Evolutionary conservation across 1,140 invertebrate genomes (phyloP).

Genomic region (Yoshiicerus persimilis): DNA sequence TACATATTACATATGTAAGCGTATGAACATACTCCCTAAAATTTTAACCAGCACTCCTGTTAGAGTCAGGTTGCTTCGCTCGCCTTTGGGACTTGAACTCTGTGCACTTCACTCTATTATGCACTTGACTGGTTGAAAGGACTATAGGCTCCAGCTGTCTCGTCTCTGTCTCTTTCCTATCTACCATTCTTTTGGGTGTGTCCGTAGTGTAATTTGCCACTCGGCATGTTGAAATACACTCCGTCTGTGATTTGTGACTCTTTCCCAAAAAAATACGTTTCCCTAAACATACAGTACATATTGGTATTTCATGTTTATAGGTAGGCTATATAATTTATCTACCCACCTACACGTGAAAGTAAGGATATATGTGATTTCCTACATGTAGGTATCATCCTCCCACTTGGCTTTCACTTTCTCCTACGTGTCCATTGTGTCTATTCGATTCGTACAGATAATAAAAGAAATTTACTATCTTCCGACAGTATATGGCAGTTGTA

Average conservation of each 20-base stretch:
- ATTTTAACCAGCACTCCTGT: background rate
- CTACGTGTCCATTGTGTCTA: background rate
- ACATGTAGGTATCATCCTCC: background rate
- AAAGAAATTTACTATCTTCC: constrained; percentile 17
- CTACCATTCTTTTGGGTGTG: constrained; percentile 12
- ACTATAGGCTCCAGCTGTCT: constrained; percentile 18
- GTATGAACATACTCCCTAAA: background rate
- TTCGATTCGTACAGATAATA: constrained; percentile 9
- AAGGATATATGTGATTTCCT: background rate
- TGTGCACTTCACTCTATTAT: constrained; percentile 22
- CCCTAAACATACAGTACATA: background rate
- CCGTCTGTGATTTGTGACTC: constrained; percentile 18
- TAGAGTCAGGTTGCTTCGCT: background rate
- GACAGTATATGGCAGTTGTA: background rate
- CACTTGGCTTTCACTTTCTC: background rate
- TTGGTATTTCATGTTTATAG: too few relatives aligned
- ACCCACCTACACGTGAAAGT: too few relatives aligned
- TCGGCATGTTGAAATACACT: constrained; percentile 9
- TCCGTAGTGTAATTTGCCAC: constrained; percentile 19
- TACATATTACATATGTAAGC: background rate
- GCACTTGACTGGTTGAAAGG: constrained; percentile 18
- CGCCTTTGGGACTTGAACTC: constrained; percentile 17
- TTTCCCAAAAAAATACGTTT: background rate
- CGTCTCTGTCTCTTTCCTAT: constrained; percentile 13
- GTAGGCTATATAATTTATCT: too few relatives aligned